A percentile compares a stretch with the other conserved stretches of the same genome.
Conservation (phyloP, 2,113 vertebrate genomes). For the Heterocephalus glaber region DNA sequence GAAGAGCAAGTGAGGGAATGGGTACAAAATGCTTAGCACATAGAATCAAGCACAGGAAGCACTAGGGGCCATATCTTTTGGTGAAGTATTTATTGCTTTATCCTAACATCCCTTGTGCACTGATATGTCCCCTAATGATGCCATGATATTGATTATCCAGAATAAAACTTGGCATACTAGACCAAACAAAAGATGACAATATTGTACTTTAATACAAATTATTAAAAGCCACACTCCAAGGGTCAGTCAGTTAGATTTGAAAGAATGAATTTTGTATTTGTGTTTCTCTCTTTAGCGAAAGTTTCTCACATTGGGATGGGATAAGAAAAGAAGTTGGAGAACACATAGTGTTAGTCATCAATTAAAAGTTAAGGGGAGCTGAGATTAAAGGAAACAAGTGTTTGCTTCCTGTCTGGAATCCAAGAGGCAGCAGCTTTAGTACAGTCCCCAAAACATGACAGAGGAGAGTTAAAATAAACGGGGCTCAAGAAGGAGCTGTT, state of each 20-base stretch:
- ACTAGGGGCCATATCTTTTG: not conserved
- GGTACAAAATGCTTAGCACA: not conserved
- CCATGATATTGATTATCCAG: not conserved
- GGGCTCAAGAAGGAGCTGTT: not conserved
- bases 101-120: not conserved
- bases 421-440: not conserved
- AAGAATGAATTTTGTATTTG: not conserved
- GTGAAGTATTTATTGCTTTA: not conserved
- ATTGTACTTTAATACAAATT: not conserved
- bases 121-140: not conserved
- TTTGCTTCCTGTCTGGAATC: not conserved
- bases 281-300: not conserved
- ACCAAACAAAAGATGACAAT: not conserved
- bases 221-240: not conserved
- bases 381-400: not conserved
- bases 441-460: fast-evolving
- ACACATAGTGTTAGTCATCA: not conserved
- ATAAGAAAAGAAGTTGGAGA: not conserved
- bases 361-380: not conserved
- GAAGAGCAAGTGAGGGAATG: not conserved
- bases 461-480: not conserved
- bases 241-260: not conserved
- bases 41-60: not conserved
- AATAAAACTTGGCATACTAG: not conserved
- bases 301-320: too few species aligned